Base-by-base conservation (phyloP, 2,113 vertebrate genomes). In the Burhinus bistriatus region DNA sequence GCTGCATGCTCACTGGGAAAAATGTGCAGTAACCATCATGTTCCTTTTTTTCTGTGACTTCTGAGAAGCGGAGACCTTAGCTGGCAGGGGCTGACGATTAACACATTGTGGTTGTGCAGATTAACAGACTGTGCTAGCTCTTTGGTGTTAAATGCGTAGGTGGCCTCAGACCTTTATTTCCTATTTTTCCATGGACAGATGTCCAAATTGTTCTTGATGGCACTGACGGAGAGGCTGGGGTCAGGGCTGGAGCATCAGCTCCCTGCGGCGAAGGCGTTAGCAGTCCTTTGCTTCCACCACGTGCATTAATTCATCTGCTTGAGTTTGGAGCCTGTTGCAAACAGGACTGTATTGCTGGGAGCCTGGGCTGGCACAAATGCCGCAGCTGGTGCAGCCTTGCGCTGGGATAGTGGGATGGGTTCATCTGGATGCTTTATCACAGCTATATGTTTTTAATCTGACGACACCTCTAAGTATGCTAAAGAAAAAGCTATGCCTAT, bases 21-120 rank as follows among this genome's bases (percentile, higher is more conserved):
- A 54, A 40, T 0, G 6, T 66, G 49, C 3, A 0, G 25, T 58
- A 51, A 45, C 38, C n/a, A 5, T 38, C 0, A 0, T 29, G 8
- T 54, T 80, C 25, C 47, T 73, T 70, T 47, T 30, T 22, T 54
- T 52, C 57, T 66, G 54, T 49, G 51, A 32, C 12, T 81, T 30
- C 36, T 0, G 2, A 71, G 69, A 73, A 86, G 38, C 77, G 83
- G 65, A 88, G 76, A 30, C 7, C 1, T 59, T 65, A 32, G 34
- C 42, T 77, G 70, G 21, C 61, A 45, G 22, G 32, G 51, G 15
- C 75, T 73, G 75, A 9, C 69, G 62, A 30, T 54, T 59, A 69
- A 29, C 58, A 73, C 38, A 3, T 72, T 26, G 58, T 61, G 45
- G 58, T 70, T 51, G 45, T 58, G 21, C 79, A 62, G 73, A 61